phyloP scores from a whole-genome alignment of 2,888 invertebrate species.

The Aphrophora alni region DNA sequence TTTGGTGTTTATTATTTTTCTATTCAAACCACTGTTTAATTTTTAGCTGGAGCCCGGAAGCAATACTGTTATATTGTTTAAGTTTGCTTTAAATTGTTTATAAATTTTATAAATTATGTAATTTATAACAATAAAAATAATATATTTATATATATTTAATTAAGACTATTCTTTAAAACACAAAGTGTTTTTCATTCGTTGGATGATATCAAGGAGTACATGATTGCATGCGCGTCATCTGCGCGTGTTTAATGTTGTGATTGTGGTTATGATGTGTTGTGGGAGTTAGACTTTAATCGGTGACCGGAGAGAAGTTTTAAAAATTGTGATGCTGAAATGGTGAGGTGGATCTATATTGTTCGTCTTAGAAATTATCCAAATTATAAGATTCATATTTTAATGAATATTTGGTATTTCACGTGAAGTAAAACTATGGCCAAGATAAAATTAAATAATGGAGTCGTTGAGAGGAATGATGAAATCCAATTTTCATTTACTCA shows the following conservation, averaged over 20 bases:
- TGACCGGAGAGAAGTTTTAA: neutral
- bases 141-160: too few relatives aligned
- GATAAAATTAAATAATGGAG: neutral
- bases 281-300: neutral
- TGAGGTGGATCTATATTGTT: neutral
- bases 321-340: neutral
- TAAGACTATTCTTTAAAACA: too few relatives aligned
- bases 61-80: too few relatives aligned
- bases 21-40: too few relatives aligned
- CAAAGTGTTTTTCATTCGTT: too few relatives aligned
- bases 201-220: neutral
- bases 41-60: too few relatives aligned
- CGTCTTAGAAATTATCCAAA: neutral
- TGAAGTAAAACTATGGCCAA: neutral
- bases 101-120: too few relatives aligned
- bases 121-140: too few relatives aligned
- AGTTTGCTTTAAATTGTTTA: too few relatives aligned
- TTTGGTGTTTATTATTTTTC: too few relatives aligned
- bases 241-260: neutral
- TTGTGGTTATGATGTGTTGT: neutral
- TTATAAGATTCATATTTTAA: neutral
- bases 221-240: neutral
- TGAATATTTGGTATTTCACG: neutral
- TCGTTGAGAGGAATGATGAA: neutral
- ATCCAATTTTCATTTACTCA: neutral